These are phyloP conservation scores for Ctenodactylus gundi DNA, from an alignment of 2,113 vertebrate genomes.

Conservation along the genomic window DNA sequence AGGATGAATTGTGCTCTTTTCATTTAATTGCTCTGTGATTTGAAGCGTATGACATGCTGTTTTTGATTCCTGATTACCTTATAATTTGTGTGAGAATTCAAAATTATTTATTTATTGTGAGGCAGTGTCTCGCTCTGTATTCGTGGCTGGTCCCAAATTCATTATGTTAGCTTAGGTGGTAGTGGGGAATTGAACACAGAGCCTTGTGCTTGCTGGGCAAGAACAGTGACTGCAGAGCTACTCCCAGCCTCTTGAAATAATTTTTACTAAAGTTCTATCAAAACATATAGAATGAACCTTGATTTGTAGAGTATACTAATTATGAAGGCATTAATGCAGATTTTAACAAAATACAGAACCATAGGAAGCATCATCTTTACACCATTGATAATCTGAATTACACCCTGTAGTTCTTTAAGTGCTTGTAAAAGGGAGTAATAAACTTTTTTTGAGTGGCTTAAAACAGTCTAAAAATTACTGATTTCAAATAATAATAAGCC, in stretches of 20 bases:
- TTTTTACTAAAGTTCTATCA: background rate
- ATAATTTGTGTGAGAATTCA: background rate
- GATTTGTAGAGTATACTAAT: background rate
- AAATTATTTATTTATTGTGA: no score
- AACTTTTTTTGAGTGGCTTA: background rate
- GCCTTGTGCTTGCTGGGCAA: no score
- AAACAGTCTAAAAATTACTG: background rate
- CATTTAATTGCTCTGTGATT: background rate
- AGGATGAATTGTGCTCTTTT: background rate
- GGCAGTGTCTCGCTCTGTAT: no score
- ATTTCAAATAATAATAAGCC: background rate
- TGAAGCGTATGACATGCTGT: background rate
- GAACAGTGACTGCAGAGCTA: no score
- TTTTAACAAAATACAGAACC: conserved; percentile 25
- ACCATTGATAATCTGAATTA: background rate
- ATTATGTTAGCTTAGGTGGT: no score
- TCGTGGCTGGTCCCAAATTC: no score
- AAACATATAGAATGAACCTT: background rate
- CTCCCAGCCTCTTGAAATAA: no score
- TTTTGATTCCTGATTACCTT: background rate
- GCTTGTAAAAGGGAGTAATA: background rate
- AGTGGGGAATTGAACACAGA: no score
- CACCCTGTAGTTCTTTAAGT: background rate
- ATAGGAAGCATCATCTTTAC: background rate
- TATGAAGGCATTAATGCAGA: background rate